A percentile compares a stretch with the other conserved stretches of the same genome.
These are phyloP conservation scores for Caenorhabditis afra DNA, from an alignment of 2,888 invertebrate species.

Conservation along the genomic window DNA sequence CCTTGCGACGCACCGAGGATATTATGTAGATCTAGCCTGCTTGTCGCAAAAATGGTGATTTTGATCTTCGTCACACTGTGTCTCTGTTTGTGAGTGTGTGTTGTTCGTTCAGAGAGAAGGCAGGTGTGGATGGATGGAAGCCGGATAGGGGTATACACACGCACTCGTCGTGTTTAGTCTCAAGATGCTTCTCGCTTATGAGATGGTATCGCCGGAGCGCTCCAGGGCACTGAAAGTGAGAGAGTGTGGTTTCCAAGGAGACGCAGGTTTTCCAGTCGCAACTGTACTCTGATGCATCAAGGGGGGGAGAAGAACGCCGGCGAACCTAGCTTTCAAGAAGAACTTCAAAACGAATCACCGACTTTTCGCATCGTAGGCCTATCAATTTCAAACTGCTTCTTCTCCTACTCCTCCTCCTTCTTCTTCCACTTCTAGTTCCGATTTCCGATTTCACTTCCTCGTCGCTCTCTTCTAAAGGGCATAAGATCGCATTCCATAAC, in stretches of 20 bases:
- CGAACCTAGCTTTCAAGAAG: too few relatives aligned
- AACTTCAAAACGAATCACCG: too few relatives aligned
- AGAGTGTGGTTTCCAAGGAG: conserved; percentile 31
- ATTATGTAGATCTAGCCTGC: not conserved
- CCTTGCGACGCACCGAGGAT: conserved; percentile 10
- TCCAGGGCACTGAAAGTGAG: too few relatives aligned
- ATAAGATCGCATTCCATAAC: conserved; percentile 18
- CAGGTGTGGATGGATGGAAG: conserved; percentile 5
- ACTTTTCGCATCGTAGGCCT: not conserved
- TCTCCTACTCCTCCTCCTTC: conserved; percentile 13
- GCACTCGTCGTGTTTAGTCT: conserved; percentile 6
- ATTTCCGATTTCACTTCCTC: conserved; percentile 25
- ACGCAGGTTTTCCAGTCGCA: too few relatives aligned
- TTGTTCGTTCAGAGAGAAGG: conserved; percentile 34
- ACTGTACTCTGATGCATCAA: too few relatives aligned
- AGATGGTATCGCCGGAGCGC: too few relatives aligned
- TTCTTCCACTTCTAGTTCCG: too few relatives aligned
- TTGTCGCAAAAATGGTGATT: not conserved
- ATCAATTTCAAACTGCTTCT: not conserved
- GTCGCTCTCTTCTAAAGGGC: conserved; percentile 33
- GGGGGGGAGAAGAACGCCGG: too few relatives aligned
- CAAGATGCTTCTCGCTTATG: not conserved
- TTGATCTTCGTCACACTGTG: conserved; percentile 16
- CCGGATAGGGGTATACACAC: conserved; percentile 6
- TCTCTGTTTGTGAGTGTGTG: conserved; percentile 17